Base-by-base conservation (phyloP, 2,797 vertebrate species). In the Cynopterus sphinx region DNA sequence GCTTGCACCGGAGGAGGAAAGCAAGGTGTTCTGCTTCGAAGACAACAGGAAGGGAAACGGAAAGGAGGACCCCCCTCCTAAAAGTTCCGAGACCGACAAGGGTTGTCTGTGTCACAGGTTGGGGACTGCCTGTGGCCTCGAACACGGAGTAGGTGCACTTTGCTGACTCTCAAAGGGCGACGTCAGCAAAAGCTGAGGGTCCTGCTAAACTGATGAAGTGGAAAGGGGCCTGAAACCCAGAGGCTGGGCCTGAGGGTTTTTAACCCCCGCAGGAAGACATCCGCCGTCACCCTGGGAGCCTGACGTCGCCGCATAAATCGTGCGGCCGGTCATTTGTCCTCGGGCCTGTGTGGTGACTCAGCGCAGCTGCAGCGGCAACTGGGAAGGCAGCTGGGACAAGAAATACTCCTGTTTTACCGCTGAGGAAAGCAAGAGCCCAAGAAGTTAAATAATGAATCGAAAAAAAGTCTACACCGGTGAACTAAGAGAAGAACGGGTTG, bases 41-140 rank as follows among this genome's bases (percentile, higher is more conserved):
- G 74, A 39, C 79, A 91, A 68, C 3, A 22, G 46, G 93, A 91
- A 74, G 85, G 28, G 67, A 26, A 33, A 79, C 68, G 39, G 92
- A 95, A 94, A 94, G 31, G 90, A 65, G 3, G 11, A 77, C 68
- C 92, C 87, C 11, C 95, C 82, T 97, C 92, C 39, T 53, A 41
- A 19, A 96, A 41, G 73, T 83, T 57, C 49, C 74, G 19, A 51
- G 89, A 86, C 1, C 10, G 19, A 82, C 74, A 77, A 63, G 41
- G 53, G 49, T 77, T 71, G 6, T 87, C 28, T 51, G 0, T 75
- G 67, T 17, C 71, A n/a, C 95, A 68, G 68, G 12, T 53, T 0
- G 2, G 12, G 49, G 78, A 68, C 57, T 2, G 39, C 41, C 22
- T 51, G 43, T n/a, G 82, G 74, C 61, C 81, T 97, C 46, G 33